Evolutionary conservation across 2,888 invertebrate genomes (phyloP).

Genomic region (Spatulosminthurus flaviceps): DNA sequence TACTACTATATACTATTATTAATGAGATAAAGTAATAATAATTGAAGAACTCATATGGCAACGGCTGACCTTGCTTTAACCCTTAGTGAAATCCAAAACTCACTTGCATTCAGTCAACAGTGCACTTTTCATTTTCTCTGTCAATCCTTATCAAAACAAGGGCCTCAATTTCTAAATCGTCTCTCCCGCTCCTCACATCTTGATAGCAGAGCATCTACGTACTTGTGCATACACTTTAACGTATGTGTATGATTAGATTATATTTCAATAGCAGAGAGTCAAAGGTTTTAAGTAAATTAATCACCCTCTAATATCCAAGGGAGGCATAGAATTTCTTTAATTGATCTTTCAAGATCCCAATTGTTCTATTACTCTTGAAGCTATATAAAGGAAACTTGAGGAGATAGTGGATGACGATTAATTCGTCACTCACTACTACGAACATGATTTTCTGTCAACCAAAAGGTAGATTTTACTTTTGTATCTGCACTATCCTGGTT

Average conservation of each 20-base stretch:
- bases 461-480: too few relatives aligned
- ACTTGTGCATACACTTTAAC: background rate
- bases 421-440: background rate
- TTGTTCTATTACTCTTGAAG: background rate
- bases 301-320: background rate
- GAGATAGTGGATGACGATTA: background rate
- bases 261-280: background rate
- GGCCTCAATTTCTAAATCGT: conserved; percentile 12
- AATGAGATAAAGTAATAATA: background rate
- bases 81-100: background rate
- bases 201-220: too few relatives aligned
- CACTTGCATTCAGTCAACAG: background rate
- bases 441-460: background rate
- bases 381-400: background rate
- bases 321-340: conserved; percentile 5
- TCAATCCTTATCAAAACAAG: background rate
- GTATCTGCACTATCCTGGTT: too few relatives aligned
- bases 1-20: background rate
- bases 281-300: background rate
- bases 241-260: background rate
- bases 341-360: conserved; percentile 20
- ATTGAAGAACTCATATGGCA: background rate
- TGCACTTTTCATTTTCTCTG: conserved; percentile 9
- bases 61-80: background rate
- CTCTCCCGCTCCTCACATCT: background rate